Base-by-base conservation (phyloP, 35 echinoderm and acorn worm genomes). In the Chiridota heheva region DNA sequence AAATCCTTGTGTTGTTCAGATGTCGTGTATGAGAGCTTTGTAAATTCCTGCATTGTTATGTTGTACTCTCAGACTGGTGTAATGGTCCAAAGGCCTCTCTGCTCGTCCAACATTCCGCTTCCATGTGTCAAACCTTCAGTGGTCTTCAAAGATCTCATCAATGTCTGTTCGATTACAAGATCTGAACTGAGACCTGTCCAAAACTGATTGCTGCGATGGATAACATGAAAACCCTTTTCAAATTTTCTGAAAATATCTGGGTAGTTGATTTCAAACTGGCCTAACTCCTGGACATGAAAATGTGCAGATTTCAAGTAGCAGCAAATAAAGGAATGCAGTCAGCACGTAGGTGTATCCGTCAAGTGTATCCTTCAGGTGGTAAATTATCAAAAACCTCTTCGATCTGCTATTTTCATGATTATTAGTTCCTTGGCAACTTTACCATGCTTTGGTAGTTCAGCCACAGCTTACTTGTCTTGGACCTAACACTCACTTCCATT, bases 321-420 rank as follows among this genome's bases (percentile, higher is more conserved):
- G 68, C 87, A 69, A 84, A 78, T n/a, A 79, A 40, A 42, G 80
- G 69, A 40, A 90, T 43, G 17, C 44, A 60, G 35, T 90, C 81
- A n/a, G n/a, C n/a, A n/a, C n/a, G n/a, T n/a, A 44, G 40, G 48
- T 29, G 84, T 70, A 2, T 66, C 70, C 5, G 25, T 15, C 32
- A 90, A 44, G 53, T 84, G 80, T 36, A 62, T 47, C 39, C 20
- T 27, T 76, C 85, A n/a, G n/a, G n/a, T n/a, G n/a, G n/a, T n/a
- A n/a, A n/a, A n/a, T n/a, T n/a, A n/a, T n/a, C n/a, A 88, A 81
- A 45, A 80, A 6, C 85, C 85, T 40, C 61, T 89, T 20, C 87
- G 87, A 73, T 89, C 87, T 61, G 66, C 87, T 56, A 46, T 90
- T 38, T 84, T 84, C 41, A 90, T n/a, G n/a, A n/a, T n/a, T n/a